Evolutionary conservation across 2,888 invertebrate genomes (phyloP), one percentile per base, ranked within the genome.

Genomic region (Philopedon plagiatum): DNA sequence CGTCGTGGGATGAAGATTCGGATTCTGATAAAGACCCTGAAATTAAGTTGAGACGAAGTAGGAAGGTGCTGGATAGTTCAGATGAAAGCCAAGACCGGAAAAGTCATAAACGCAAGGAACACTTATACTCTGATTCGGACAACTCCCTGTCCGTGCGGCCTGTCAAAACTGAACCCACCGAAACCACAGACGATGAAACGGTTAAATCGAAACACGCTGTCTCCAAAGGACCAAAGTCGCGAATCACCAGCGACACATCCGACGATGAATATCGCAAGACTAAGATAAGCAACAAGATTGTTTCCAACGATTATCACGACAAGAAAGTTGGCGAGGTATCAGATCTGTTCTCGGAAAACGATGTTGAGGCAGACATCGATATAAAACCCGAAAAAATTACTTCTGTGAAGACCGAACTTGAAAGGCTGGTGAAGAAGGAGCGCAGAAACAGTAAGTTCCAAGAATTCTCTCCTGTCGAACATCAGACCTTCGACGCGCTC

Each of bases 1-100:
- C 92, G 0, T 95, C 95, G 71, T 94, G 95, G 90, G 95, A 96
- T 81, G 95, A 95, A 79, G 94, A 95, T 81, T 93, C 94, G 46
- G 95, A 92, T 81, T 91, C 90, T 0, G 86, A 85, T 71, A 81
- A 81, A 63, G 83, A 85, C 29, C 78, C 77, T 11, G 81, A 82
- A 41, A 78, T 78, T 29, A 82, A 80, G 72, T 78, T 77, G 11
- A 78, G 80, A 64, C 77, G 82, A 46, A 75, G 78, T 26, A 82
- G 80, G 23, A 85, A 85, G 77, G 75, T 85, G 3, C 83, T 86
- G 9, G 81, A 82, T 44, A 85, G 85, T 75, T 85, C 85, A 1
- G 84, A 85, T 34, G 85, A 85, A 21, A 84, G 83, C 62, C 49
- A 69, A 46, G 76, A 78, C 49, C 71, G 79, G 54, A 78, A 79